Conservation (phyloP, 2,113 vertebrate genomes). For the Ascaphus truei region DNA sequence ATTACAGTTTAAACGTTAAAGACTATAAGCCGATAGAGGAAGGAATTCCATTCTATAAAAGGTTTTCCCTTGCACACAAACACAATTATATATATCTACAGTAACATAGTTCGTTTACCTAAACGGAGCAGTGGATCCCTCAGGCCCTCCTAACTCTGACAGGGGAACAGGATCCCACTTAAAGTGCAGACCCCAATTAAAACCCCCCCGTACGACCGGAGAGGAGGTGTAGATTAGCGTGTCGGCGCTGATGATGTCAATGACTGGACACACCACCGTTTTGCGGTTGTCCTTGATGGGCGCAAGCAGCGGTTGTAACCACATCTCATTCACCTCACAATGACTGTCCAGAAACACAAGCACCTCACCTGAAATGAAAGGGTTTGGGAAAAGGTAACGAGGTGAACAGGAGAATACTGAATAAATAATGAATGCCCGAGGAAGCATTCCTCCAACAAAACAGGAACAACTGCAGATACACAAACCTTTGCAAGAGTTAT, state of each 20-base stretch:
- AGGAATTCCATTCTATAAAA: too few relatives aligned
- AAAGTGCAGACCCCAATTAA: slow-evolving; percentile 99
- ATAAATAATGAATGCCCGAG: neutral
- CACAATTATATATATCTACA: too few relatives aligned
- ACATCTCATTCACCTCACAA: slow-evolving; percentile 89
- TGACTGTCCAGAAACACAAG: slow-evolving; percentile 96
- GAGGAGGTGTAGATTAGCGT: slow-evolving; percentile 89
- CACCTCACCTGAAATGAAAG: slow-evolving; percentile 75
- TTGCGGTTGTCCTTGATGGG: slow-evolving; percentile 66
- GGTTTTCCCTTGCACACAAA: too few relatives aligned
- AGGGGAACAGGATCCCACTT: slow-evolving; percentile 93
- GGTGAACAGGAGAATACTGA: neutral
- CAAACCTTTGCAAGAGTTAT: too few relatives aligned
- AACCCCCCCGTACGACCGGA: slow-evolving; percentile 88
- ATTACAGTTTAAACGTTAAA: too few relatives aligned
- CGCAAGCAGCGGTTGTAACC: slow-evolving; percentile 84
- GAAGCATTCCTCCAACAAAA: neutral
- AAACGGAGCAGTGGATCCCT: slow-evolving; percentile 74
- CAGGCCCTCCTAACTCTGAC: slow-evolving; percentile 69
- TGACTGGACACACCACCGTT: slow-evolving; percentile 89
- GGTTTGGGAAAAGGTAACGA: slow-evolving; percentile 33
- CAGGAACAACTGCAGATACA: too few relatives aligned
- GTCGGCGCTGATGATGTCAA: slow-evolving; percentile 95
- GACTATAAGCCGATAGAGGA: too few relatives aligned
- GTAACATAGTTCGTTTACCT: slow-evolving; percentile 63